Evolutionary conservation across 2,113 vertebrate species (phyloP).

Genomic region (Noctilio leporinus): DNA sequence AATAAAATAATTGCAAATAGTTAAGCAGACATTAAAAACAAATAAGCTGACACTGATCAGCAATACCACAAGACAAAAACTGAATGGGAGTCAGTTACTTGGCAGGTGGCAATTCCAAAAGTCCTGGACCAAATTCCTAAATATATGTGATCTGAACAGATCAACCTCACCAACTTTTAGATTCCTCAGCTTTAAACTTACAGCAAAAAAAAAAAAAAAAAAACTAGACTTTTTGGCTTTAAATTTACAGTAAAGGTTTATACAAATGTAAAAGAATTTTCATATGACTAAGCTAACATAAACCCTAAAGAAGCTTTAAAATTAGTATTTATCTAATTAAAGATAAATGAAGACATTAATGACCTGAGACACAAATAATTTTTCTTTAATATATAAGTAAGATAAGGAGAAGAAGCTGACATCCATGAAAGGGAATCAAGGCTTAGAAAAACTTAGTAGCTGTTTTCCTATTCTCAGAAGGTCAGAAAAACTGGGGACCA

Average conservation of each 20-base stretch:
- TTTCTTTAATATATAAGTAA: not conserved
- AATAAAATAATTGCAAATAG: not conserved
- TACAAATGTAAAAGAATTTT: conserved; percentile 21
- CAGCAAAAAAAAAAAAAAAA: not conserved
- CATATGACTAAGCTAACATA: not conserved
- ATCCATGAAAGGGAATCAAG: not conserved
- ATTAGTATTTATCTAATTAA: conserved; percentile 11
- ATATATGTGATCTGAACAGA: not conserved
- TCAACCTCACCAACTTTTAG: conserved; percentile 10
- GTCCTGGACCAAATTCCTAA: not conserved
- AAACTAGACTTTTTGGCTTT: not conserved
- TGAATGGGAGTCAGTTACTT: not conserved
- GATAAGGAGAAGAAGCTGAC: not conserved
- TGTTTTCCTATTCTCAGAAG: conserved; percentile 22
- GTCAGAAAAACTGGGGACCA: not conserved
- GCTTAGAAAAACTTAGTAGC: not conserved
- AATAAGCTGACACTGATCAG: not conserved
- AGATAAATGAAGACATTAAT: not conserved
- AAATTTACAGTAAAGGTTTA: not conserved
- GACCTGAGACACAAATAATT: not conserved
- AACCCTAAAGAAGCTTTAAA: not conserved
- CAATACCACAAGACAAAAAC: not conserved
- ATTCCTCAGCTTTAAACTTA: not conserved
- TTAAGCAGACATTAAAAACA: not conserved
- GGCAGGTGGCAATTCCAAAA: not conserved